A percentile compares a stretch with the other conserved stretches of the same genome.
These are phyloP conservation scores for Bergia sp. DNA, from an alignment of 92 coral and sea anemone species.

Conservation along the genomic window DNA sequence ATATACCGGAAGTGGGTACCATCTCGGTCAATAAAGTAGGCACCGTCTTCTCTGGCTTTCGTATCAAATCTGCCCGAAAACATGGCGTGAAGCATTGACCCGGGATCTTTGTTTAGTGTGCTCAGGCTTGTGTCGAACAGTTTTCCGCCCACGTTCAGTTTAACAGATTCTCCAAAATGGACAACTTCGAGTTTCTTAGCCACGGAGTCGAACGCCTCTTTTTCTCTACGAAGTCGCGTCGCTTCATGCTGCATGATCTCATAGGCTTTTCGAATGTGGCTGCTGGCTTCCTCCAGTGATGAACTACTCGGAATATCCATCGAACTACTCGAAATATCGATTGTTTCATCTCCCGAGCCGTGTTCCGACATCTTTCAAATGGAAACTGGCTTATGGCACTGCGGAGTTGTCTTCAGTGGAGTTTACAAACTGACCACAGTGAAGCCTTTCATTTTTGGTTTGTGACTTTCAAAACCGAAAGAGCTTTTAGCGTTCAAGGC, in stretches of 20 bases:
- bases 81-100: conserved; percentile 42
- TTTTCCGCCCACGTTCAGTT: conserved; percentile 63
- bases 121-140: conserved; percentile 47
- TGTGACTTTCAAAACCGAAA: no score
- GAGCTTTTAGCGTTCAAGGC: no score
- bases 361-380: no score
- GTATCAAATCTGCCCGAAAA: conserved; percentile 58
- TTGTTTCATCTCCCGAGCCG: no score
- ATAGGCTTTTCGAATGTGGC: conserved; percentile 10
- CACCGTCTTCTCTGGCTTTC: conserved; percentile 53
- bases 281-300: conserved; percentile 34
- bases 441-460: no score
- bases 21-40: conserved; percentile 63
- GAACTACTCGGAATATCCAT: no score
- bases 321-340: no score
- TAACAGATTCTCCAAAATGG: conserved; percentile 44
- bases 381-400: no score
- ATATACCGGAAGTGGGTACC: conserved; percentile 67
- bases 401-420: no score
- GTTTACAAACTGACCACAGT: no score
- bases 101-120: conserved; percentile 56
- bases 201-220: conserved; percentile 3
- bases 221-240: conserved; percentile 28
- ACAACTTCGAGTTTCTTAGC: conserved; percentile 58
- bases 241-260: conserved; percentile 43